A percentile compares a stretch with the other conserved stretches of the same genome.
These are phyloP conservation scores for Eretmocerus hayati DNA, from an alignment of 2,888 invertebrate genomes.

Conservation along the genomic window DNA sequence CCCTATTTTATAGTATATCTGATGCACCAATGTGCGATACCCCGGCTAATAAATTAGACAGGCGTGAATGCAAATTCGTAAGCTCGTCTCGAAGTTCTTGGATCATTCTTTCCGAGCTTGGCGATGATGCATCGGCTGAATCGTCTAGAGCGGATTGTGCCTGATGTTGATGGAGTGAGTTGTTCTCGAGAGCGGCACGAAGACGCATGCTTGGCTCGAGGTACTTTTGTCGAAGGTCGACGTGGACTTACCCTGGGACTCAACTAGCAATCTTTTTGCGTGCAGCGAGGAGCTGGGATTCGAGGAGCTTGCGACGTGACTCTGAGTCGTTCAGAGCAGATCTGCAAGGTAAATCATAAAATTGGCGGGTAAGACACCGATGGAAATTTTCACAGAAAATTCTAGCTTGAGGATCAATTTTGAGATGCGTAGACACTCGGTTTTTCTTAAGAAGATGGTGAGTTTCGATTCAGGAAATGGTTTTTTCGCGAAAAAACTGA, in stretches of 20 bases:
- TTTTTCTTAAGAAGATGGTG: too few relatives aligned
- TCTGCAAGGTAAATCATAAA: too few relatives aligned
- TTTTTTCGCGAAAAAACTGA: too few relatives aligned
- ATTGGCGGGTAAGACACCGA: too few relatives aligned
- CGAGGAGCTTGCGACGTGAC: slow-evolving; percentile 47
- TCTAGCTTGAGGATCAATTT: too few relatives aligned
- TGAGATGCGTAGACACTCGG: too few relatives aligned
- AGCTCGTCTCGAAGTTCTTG: slow-evolving; percentile 18
- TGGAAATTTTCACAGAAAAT: too few relatives aligned
- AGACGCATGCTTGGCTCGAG: slow-evolving; percentile 42
- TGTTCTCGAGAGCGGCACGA: slow-evolving; percentile 49
- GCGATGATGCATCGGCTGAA: not conserved
- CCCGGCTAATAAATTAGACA: slow-evolving; percentile 24
- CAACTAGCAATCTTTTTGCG: slow-evolving; percentile 50
- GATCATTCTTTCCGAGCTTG: too few relatives aligned
- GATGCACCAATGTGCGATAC: too few relatives aligned
- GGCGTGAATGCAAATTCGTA: slow-evolving; percentile 37
- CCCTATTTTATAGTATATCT: too few relatives aligned
- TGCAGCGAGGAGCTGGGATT: slow-evolving; percentile 47
- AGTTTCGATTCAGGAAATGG: too few relatives aligned
- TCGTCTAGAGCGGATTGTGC: too few relatives aligned
- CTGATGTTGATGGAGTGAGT: slow-evolving; percentile 39
- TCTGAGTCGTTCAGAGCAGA: slow-evolving; percentile 47
- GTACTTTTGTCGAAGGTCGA: slow-evolving; percentile 51
- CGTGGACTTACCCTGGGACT: slow-evolving; percentile 49